Evolutionary conservation across 2,888 invertebrate genomes (phyloP), one percentile per base, ranked within the genome.

Genomic region (Lysandra bellargus): DNA sequence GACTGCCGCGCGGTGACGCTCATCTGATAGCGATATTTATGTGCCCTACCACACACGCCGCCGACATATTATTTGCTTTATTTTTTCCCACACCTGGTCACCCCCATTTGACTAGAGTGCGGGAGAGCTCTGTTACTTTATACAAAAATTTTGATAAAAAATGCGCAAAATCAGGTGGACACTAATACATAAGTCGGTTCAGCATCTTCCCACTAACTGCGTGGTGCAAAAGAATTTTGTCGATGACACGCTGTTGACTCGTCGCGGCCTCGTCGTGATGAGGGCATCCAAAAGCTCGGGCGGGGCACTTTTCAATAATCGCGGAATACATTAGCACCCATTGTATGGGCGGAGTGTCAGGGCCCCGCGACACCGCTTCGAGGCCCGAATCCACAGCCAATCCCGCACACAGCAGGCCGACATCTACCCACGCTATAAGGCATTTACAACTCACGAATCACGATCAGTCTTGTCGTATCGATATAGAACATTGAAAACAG

Each of bases 351-450:
- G 73, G 79, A 78, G 79, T 73, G 80, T 69, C 69, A 77, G 79
- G 72, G 40, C 73, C 69, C 75, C 80, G 64, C 78, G 69, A 81
- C 79, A 49, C 49, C 49, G 49, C 49, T 79, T 78, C 81, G 80
- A 57, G 85, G 84, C 84, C 84, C 83, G 84, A 83, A 83, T 83
- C 80, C 83, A 80, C 80, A 82, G 82, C 81, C 84, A 80, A 84
- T 84, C 86, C 87, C 84, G 84, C 87, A 87, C 89, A 86, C 60
- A 7, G n/a, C 60, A 85, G 85, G 84, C 82, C 82, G 81, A 80
- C 84, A 87, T 85, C 86, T 84, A 83, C 87, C 88, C 86, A 88
- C 87, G 86, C 87, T 1, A n/a, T 17, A 17, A 30, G 30, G 75
- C 79, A 72, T 83, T 83, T 81, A 81, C 44, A 81, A 6, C 40